phyloP scores from a whole-genome alignment of 2,888 invertebrate species.

The Epistrophe eligans region DNA sequence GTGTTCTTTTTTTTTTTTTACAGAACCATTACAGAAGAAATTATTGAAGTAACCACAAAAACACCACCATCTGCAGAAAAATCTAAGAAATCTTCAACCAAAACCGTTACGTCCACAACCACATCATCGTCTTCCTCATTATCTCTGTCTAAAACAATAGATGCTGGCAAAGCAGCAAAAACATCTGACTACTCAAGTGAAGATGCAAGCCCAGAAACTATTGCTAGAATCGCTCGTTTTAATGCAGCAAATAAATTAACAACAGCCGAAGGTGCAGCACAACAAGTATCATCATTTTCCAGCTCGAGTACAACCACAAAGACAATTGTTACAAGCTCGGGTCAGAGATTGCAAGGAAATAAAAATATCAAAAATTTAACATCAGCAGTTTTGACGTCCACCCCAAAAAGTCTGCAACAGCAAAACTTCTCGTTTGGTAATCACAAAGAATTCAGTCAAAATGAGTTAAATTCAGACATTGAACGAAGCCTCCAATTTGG shows the following conservation, averaged over 20 bases:
- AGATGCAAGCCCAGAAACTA: constrained; percentile 82
- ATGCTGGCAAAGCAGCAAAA: constrained; percentile 72
- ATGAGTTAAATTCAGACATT: constrained; percentile 79
- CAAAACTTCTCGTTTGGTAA: constrained; percentile 53
- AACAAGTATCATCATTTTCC: constrained; percentile 44
- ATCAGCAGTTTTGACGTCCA: constrained; percentile 60
- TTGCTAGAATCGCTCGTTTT: constrained; percentile 59
- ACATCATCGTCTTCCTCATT: constrained; percentile 74
- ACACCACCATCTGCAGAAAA: constrained; percentile 76
- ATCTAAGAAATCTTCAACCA: constrained; percentile 70
- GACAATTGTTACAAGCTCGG: constrained; percentile 78
- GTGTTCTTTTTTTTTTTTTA: not conserved
- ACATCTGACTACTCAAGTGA: constrained; percentile 87
- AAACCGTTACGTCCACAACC: constrained; percentile 62
- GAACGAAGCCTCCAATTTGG: constrained; percentile 77
- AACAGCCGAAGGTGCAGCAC: not conserved
- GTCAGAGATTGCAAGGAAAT: constrained; percentile 65
- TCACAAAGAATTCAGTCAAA: constrained; percentile 81
- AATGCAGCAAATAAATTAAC: constrained; percentile 38
- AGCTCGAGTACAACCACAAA: constrained; percentile 54
- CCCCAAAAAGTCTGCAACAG: constrained; percentile 62
- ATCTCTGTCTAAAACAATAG: constrained; percentile 53
- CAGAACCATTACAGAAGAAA: constrained; percentile 83
- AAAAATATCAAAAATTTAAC: constrained; percentile 59
- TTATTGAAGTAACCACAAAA: constrained; percentile 79